Percentiles rank a stretch among this genome's conserved stretches.
Conservation (phyloP, 2,113 vertebrate species). For the Phyllostomus hastatus region DNA sequence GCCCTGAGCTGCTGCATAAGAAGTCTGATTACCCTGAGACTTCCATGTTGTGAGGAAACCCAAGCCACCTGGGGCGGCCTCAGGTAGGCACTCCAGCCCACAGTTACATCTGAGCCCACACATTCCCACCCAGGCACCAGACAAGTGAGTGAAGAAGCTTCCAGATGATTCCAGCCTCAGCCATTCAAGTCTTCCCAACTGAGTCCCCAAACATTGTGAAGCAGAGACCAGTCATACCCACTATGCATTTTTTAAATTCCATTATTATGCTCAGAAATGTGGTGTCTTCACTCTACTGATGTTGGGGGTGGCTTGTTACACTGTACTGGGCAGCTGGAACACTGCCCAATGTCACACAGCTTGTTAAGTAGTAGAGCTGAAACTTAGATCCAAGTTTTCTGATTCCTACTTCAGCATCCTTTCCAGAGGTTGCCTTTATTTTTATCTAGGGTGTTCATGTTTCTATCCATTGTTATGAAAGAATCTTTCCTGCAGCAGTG, state of each 20-base stretch:
- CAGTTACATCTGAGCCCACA: neutral
- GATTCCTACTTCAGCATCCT: conserved; percentile 18
- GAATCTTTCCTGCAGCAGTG: neutral
- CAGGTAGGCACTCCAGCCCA: neutral
- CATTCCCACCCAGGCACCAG: neutral
- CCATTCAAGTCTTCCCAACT: neutral
- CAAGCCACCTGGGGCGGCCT: neutral
- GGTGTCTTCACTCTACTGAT: neutral
- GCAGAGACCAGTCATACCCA: neutral
- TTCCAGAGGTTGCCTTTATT: neutral
- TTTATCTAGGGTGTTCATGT: neutral
- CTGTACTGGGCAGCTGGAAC: neutral
- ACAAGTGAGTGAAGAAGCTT: neutral
- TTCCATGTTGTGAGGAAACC: neutral
- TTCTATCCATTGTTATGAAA: neutral
- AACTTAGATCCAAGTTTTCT: neutral
- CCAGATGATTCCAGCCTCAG: neutral
- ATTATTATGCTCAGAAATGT: neutral
- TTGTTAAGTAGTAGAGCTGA: neutral
- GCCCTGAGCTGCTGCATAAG: neutral
- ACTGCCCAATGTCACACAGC: neutral
- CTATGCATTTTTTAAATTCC: neutral
- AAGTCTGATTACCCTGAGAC: neutral
- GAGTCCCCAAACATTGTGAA: neutral
- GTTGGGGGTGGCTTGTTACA: neutral